Base-by-base conservation (phyloP, 2,888 invertebrate genomes). In the Timandra comae region DNA sequence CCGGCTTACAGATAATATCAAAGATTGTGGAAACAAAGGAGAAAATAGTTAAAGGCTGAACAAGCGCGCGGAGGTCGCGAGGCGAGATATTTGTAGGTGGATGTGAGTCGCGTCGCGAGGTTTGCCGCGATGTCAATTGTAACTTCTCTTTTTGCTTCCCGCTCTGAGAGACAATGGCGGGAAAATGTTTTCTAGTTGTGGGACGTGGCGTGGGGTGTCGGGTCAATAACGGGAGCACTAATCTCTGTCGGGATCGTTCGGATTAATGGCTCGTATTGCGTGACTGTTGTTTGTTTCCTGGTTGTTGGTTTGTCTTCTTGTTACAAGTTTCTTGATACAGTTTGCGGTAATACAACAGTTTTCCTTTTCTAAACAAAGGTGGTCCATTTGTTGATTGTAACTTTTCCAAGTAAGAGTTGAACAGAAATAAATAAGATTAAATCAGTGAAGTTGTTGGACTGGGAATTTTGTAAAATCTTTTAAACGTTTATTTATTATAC, bases 191-290 rank as follows among this genome's bases (percentile, higher is more conserved):
- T 72, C 60, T 71, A 73, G 65, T 70, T 68, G 71, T 67, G 64
- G 68, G 67, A 67, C 8, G 11, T 3, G 54, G 44, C 43, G 59
- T 48, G 63, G 60, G 64, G 71, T 63, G 67, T 56, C 67, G 68
- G 73, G 70, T 76, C 76, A 74, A 72, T 66, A 72, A 69, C 60
- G 66, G 70, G 72, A 68, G 70, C 72, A 73, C 73, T 82, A 80
- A 81, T 82, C 81, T 82, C 69, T 73, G 77, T 63, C 70, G 69
- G 73, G 71, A 75, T 80, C 73, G 78, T 71, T 71, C 61, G 72
- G 76, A 81, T 81, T 79, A 82, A 82, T 80, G 77, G 76, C 65
- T 78, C 74, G 76, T 71, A 76, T 77, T 79, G 75, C 74, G 63
- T 75, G 70, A 70, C 70, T 70, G 75, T 75, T 79, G 76, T 77